Conservation (phyloP, 2,888 invertebrate species). For the Atethmia centrago region DNA sequence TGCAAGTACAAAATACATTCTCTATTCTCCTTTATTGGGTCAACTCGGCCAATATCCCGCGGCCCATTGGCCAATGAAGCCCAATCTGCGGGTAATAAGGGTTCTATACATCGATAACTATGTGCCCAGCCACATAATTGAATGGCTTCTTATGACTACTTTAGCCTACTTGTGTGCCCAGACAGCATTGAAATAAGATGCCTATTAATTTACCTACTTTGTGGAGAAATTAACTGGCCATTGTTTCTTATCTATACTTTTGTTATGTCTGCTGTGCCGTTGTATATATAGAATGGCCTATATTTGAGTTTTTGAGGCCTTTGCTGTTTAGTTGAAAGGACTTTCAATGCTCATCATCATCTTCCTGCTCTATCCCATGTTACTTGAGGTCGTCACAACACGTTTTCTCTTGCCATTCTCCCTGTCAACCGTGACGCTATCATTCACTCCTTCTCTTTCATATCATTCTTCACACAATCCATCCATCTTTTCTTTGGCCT, state of each 20-base stretch:
- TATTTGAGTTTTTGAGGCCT: not conserved
- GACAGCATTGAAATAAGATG: slow-evolving; percentile 3
- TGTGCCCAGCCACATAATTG: not conserved
- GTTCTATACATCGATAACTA: not conserved
- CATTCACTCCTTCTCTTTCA: too few relatives aligned
- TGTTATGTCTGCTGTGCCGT: slow-evolving; percentile 6
- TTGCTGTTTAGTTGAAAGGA: not conserved
- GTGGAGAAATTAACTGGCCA: not conserved
- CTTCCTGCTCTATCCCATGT: too few relatives aligned
- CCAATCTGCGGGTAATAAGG: slow-evolving; percentile 31
- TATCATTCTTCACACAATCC: too few relatives aligned
- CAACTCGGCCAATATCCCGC: slow-evolving; percentile 20
- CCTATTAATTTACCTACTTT: not conserved
- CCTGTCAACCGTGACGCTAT: too few relatives aligned
- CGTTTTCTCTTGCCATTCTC: too few relatives aligned
- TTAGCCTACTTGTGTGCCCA: not conserved
- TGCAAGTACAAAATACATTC: slow-evolving; percentile 5
- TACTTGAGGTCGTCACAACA: too few relatives aligned
- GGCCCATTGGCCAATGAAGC: slow-evolving; percentile 20
- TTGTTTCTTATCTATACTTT: slow-evolving; percentile 10
- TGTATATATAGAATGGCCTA: not conserved
- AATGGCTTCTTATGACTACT: slow-evolving; percentile 12
- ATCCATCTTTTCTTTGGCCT: too few relatives aligned
- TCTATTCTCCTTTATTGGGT: slow-evolving; percentile 37
- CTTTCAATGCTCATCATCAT: not conserved